Conservation (phyloP, 2,888 invertebrate species). For the Frankliniella intonsa region DNA sequence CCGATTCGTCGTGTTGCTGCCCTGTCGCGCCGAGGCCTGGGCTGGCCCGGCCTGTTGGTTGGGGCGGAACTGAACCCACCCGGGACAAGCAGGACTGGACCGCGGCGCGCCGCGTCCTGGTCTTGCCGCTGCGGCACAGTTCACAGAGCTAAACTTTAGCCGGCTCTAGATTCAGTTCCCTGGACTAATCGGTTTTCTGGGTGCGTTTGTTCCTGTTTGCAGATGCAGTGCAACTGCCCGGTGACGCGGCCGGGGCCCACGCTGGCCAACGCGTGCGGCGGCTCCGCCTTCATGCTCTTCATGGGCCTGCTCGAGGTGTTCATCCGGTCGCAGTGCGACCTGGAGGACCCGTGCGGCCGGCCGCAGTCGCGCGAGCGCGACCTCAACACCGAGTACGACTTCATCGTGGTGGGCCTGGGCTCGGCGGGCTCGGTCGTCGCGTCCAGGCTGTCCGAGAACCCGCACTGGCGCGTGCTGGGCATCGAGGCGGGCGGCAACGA, state of each 20-base stretch:
- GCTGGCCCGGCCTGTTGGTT: no score
- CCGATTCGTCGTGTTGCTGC: no score
- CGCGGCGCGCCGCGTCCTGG: no score
- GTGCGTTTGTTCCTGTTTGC: conserved; percentile 37
- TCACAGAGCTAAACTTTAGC: no score
- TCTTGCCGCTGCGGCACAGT: no score
- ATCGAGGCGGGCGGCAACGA: conserved; percentile 80
- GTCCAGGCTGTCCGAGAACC: conserved; percentile 65
- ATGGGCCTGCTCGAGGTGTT: conserved; percentile 86
- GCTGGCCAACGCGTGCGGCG: conserved; percentile 77
- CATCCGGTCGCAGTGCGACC: conserved; percentile 76
- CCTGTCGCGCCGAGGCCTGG: no score
- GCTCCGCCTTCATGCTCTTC: conserved; percentile 80
- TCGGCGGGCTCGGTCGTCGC: conserved; percentile 69
- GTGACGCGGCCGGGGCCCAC: conserved; percentile 78
- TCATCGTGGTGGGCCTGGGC: conserved; percentile 69
- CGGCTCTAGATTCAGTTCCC: no score
- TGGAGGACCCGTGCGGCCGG: conserved; percentile 80
- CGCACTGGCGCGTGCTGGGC: conserved; percentile 65
- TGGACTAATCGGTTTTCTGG: no score
- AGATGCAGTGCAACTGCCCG: conserved; percentile 69
- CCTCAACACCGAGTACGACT: conserved; percentile 60
- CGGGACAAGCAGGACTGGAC: no score
- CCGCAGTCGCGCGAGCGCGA: conserved; percentile 48
- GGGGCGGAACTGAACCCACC: no score